A percentile compares a stretch with the other conserved stretches of the same genome.
phyloP scores from a whole-genome alignment of 2,113 vertebrate species.

The Sinocyclocheilus anophthalmus region DNA sequence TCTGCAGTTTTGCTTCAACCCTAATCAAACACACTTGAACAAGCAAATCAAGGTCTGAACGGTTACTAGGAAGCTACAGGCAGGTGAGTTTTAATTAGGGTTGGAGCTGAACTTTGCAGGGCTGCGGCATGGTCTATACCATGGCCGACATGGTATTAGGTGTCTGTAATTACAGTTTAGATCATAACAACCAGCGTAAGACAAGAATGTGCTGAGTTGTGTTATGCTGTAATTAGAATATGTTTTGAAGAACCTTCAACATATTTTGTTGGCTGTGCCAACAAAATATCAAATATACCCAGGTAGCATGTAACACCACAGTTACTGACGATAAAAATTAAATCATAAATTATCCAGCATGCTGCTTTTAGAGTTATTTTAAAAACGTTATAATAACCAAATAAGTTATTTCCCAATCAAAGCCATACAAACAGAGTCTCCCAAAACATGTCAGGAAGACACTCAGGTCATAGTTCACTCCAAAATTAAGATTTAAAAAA shows the following conservation, averaged over 20 bases:
- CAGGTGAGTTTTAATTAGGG: no score
- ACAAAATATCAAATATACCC: slow-evolving; percentile 5
- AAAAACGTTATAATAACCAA: neutral
- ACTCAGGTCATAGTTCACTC: neutral
- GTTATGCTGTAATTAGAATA: neutral
- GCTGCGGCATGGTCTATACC: neutral
- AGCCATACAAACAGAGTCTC: neutral
- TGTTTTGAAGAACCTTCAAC: slow-evolving; percentile 6
- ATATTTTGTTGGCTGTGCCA: neutral
- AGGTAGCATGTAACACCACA: neutral
- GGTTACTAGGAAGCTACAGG: no score
- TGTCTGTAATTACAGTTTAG: neutral
- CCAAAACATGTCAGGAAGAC: neutral
- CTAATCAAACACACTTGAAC: no score
- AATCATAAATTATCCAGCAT: neutral
- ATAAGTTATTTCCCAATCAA: neutral
- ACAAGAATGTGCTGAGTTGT: neutral
- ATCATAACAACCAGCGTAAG: slow-evolving; percentile 16
- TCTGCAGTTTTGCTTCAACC: no score
- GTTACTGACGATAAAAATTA: neutral
- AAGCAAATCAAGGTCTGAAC: no score
- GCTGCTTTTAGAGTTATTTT: neutral
- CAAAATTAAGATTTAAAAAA: neutral
- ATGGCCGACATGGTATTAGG: neutral
- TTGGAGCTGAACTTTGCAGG: no score